Base-by-base conservation (phyloP, 2,888 invertebrate species). In the Cheilosia impressa region DNA sequence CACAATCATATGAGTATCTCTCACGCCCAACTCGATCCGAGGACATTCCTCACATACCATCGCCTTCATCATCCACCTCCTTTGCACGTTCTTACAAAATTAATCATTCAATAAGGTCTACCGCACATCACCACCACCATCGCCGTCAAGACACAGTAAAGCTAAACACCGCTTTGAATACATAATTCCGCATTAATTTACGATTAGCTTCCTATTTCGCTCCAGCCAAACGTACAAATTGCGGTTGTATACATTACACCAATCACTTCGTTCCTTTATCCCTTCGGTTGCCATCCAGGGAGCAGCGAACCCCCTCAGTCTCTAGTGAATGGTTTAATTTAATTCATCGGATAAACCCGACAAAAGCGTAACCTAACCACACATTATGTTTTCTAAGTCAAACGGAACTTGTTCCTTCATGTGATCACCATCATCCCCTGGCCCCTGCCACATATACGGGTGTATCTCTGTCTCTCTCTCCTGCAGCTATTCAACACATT, bases 311-410 rank as follows among this genome's bases (percentile, higher is more conserved):
- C 43, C 22, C 62, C 22, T 19, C 19, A 41, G 13, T 72, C 47
- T 60, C 27, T 38, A 43, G 27, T 55, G 65, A 76, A 81, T 81
- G 85, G 76, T 72, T 77, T 81, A 85, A 85, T 85, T 85, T 85
- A 81, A 85, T 85, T 81, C 76, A 68, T 80, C 71, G 76, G 80
- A 85, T 85, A 77, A 84, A 58, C 76, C 77, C 76, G 63, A 85
- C 81, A 85, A 85, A 85, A 85, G 85, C 85, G 85, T 85, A 81
- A 85, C 85, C 85, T 81, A 81, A 85, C 85, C 85, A 81, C 85
- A 85, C 85, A 85, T 85, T 85, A 85, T 85, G 81, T 81, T 85
- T 85, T 72, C 81, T 68, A 85, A 85, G 85, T 85, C 85, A 85
- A 85, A 81, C 81, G 76, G 72, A 85, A 81, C 81, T 85, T 85